Evolutionary conservation across 2,888 invertebrate genomes (phyloP).

Genomic region (Trachelus stipa): DNA sequence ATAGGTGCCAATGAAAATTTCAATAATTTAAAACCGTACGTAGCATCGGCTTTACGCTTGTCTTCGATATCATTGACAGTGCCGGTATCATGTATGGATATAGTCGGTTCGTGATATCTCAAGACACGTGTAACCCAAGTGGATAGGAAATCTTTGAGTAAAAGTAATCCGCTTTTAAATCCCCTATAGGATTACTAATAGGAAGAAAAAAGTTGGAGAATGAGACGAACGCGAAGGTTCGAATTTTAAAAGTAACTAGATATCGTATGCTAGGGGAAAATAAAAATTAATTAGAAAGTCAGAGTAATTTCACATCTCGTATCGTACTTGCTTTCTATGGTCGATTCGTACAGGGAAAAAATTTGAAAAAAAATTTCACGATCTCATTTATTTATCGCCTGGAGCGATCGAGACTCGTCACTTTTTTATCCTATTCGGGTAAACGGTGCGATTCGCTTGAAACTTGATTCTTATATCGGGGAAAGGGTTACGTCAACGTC

Average conservation of each 20-base stretch:
- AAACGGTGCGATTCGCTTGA: too few species aligned
- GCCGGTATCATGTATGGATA: not conserved
- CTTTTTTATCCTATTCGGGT: too few species aligned
- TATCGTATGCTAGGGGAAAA: not conserved
- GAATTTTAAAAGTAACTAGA: not conserved
- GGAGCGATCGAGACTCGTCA: too few species aligned
- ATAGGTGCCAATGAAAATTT: not conserved
- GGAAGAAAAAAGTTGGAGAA: too few species aligned
- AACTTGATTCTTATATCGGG: too few species aligned
- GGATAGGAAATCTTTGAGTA: not conserved
- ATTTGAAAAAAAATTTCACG: too few species aligned
- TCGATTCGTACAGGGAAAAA: too few species aligned
- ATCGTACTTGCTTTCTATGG: not conserved
- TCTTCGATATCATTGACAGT: not conserved
- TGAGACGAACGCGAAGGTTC: not conserved
- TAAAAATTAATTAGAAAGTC: not conserved
- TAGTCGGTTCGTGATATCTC: not conserved
- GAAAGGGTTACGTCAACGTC: not conserved
- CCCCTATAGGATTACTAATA: not conserved
- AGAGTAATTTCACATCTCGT: not conserved
- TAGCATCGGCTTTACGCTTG: not conserved
- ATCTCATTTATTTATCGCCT: too few species aligned
- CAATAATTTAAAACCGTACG: not conserved
- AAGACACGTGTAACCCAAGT: not conserved
- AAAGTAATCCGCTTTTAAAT: not conserved